Conservation (phyloP, 2,113 vertebrate species). For the Perccottus glenii region DNA sequence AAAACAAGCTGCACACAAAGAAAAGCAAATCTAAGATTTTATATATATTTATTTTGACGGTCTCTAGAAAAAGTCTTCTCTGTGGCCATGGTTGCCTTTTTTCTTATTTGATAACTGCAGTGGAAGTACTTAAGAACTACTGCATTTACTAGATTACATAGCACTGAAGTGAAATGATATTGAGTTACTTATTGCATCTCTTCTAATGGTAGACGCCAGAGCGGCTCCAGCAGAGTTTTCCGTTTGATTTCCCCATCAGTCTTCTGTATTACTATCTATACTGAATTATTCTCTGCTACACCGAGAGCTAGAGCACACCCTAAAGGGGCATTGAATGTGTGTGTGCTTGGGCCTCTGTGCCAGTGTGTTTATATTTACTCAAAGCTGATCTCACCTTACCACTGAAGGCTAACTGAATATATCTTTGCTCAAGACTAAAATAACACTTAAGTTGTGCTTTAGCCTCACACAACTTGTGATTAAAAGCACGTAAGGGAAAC, state of each 20-base stretch:
- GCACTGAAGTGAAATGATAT: slow-evolving; percentile 60
- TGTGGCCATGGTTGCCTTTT: slow-evolving; percentile 6
- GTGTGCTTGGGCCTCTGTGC: slow-evolving; percentile 10
- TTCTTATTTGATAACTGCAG: slow-evolving; percentile 40
- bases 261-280: slow-evolving; percentile 29
- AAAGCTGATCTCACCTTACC: slow-evolving; percentile 58
- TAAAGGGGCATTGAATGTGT: slow-evolving; percentile 18
- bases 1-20: too few species aligned
- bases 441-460: slow-evolving; percentile 42
- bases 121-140: slow-evolving; percentile 32
- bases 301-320: slow-evolving; percentile 32
- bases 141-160: slow-evolving; percentile 45
- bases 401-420: slow-evolving; percentile 17
- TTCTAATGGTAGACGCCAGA: slow-evolving; percentile 42
- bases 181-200: slow-evolving; percentile 59
- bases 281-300: slow-evolving; percentile 30
- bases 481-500: slow-evolving; percentile 6
- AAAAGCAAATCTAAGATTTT: too few species aligned
- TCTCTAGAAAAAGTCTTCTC: slow-evolving; percentile 16
- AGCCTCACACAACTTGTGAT: slow-evolving; percentile 28
- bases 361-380: slow-evolving; percentile 57
- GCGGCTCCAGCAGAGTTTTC: slow-evolving; percentile 34
- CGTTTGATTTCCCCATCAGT: slow-evolving; percentile 56
- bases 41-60: neutral
- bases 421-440: slow-evolving; percentile 48